Conservation (phyloP, 2,113 vertebrate species). For the Corythornis madagascariensis region DNA sequence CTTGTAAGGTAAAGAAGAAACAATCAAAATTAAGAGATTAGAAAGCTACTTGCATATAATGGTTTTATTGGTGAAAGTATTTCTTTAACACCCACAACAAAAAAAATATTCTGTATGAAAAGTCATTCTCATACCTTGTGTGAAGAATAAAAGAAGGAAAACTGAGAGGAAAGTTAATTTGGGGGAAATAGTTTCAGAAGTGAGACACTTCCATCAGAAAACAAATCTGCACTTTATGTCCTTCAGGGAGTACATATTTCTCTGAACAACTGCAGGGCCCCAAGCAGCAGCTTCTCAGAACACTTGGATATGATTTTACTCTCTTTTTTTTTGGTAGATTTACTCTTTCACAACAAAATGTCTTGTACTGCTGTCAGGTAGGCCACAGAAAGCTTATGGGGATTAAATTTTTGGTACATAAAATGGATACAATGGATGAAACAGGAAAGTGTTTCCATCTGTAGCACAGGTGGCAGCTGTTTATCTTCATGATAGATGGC, state of each 20-base stretch:
- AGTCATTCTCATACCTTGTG: slow-evolving; percentile 28
- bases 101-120: slow-evolving; percentile 30
- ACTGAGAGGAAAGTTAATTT: slow-evolving; percentile 46
- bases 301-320: slow-evolving; percentile 30
- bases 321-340: slow-evolving; percentile 2
- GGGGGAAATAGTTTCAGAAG: slow-evolving; percentile 49
- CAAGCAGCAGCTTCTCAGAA: slow-evolving; percentile 32
- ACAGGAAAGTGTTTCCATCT: background rate
- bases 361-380: slow-evolving; percentile 34
- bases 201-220: slow-evolving; percentile 57
- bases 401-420: slow-evolving; percentile 35
- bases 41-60: slow-evolving; percentile 68
- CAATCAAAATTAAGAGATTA: slow-evolving; percentile 81
- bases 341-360: slow-evolving; percentile 28
- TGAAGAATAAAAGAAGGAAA: slow-evolving; percentile 47
- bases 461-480: background rate
- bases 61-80: slow-evolving; percentile 44
- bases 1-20: slow-evolving; percentile 79
- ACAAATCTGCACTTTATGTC: slow-evolving; percentile 41
- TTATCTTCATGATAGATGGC: background rate
- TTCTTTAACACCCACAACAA: slow-evolving; percentile 55
- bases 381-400: slow-evolving; percentile 8
- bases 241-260: slow-evolving; percentile 50
- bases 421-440: background rate
- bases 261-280: slow-evolving; percentile 50